phyloP scores from a whole-genome alignment of 2,797 vertebrate genomes.

The Tadarida brasiliensis region DNA sequence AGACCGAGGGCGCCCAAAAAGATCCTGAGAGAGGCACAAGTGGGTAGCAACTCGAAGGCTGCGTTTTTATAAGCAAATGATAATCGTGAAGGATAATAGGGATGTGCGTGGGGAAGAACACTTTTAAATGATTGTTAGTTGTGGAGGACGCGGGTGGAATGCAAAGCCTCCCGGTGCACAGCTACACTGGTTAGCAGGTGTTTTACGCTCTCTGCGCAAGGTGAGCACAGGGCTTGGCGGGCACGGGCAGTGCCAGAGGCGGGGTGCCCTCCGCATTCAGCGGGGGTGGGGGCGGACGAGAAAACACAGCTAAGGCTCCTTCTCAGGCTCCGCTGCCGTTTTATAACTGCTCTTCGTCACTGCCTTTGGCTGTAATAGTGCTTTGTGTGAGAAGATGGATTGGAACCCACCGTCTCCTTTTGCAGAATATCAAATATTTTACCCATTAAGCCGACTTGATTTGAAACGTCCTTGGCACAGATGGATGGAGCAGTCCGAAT shows the following conservation, averaged over 20 bases:
- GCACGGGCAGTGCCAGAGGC: not conserved
- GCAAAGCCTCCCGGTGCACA: not conserved
- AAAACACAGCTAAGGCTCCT: not conserved
- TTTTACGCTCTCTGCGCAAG: not conserved
- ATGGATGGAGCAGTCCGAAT: slow-evolving; percentile 53
- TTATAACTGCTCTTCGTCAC: not conserved
- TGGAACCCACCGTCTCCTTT: slow-evolving; percentile 39
- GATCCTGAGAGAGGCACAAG: not conserved
- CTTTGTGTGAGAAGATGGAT: slow-evolving; percentile 52
- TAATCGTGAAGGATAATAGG: not conserved
- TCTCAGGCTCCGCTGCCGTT: not conserved
- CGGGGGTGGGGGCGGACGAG: not conserved
- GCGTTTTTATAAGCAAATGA: not conserved
- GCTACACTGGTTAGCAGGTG: not conserved
- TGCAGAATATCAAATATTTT: slow-evolving; percentile 66
- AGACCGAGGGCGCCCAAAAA: slow-evolving; percentile 42
- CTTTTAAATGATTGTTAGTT: not conserved
- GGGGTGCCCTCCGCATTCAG: not conserved
- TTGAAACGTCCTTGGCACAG: slow-evolving; percentile 66
- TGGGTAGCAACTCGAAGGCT: not conserved
- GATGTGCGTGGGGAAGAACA: not conserved
- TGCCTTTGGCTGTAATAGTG: not conserved
- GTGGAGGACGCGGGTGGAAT: not conserved
- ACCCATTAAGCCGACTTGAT: slow-evolving; percentile 61
- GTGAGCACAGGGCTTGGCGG: not conserved